Evolutionary conservation across 2,113 vertebrate species (phyloP), one percentile per base, ranked within the genome.

Genomic region (Lutjanus erythropterus): DNA sequence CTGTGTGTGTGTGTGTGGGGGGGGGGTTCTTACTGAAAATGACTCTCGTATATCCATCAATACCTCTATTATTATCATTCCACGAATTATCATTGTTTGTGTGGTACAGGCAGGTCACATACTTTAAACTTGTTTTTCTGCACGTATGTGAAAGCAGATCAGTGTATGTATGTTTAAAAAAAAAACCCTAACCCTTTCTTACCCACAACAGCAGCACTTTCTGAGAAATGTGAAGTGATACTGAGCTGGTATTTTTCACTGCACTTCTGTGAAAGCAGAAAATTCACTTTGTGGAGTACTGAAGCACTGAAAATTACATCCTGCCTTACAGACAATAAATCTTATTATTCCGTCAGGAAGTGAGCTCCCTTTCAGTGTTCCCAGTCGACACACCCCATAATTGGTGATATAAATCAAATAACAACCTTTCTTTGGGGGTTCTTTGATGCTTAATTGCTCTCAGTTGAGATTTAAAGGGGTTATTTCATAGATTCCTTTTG

Each of bases 171-270:
- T 50, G 42, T 5, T 49, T 41, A 39, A 39, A 52, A 46, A 29
- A 9, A 21, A 23, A 11, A 25, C 5, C 16, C 16, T 16, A 4
- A 39, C 23, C 4, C 41, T 12, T 46, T 19, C 9, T 14, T 58
- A 0, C 15, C 12, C 35, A 50, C 29, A 46, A 33, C 4, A n/a
- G 27, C 9, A 11, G 27, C 52, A 6, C 50, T 74, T 84, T 77
- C 77, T 87, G 78, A 60, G 83, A 86, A 89, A 86, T 46, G 62
- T 47, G 75, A 86, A 81, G 71, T 56, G 71, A 89, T 76, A 84
- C 77, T 47, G 49, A 67, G 9, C 49, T 52, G 50, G 46, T 39
- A 67, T 3, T 71, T 72, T 70, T 68, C 37, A 44, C 67, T 42
- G 21, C 49, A 70, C 44, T 49, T 66, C 58, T 65, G 21, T 42